These are phyloP conservation scores for Acanthosepion pharaonis DNA, from an alignment of 2,888 invertebrate species.

Conservation along the genomic window DNA sequence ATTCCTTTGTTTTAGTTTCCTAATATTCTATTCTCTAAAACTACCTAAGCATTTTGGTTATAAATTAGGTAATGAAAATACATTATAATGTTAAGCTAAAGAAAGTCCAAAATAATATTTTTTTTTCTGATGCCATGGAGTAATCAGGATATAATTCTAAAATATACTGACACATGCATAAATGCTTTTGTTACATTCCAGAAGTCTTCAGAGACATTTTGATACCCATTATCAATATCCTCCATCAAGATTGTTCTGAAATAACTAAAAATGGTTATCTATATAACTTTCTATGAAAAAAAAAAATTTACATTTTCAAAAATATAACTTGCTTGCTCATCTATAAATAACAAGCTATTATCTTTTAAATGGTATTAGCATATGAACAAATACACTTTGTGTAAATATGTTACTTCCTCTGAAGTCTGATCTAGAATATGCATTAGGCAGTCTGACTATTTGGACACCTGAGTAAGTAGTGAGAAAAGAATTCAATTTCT, in stretches of 20 bases:
- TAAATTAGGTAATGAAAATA: too few species aligned
- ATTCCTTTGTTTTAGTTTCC: too few species aligned
- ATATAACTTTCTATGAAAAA: not conserved
- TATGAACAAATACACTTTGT: not conserved
- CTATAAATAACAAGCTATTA: not conserved
- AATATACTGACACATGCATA: not conserved
- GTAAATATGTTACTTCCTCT: not conserved
- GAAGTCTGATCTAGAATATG: slow-evolving; percentile 33
- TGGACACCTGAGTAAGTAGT: slow-evolving; percentile 22
- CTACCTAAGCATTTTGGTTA: too few species aligned
- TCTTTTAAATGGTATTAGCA: slow-evolving; percentile 14
- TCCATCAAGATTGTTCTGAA: not conserved
- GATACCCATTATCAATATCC: not conserved
- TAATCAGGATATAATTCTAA: too few species aligned
- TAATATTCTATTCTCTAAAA: too few species aligned
- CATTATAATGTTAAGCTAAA: too few species aligned
- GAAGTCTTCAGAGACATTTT: not conserved
- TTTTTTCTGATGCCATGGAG: too few species aligned
- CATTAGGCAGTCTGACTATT: slow-evolving; percentile 33
- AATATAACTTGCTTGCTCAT: not conserved
- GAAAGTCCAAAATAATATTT: too few species aligned
- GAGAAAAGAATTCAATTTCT: slow-evolving; percentile 33
- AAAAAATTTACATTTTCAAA: not conserved
- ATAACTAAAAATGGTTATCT: not conserved
- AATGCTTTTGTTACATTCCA: not conserved